Conservation (phyloP, 2,797 vertebrate species). For the Phrynocephalus guinanensis region DNA sequence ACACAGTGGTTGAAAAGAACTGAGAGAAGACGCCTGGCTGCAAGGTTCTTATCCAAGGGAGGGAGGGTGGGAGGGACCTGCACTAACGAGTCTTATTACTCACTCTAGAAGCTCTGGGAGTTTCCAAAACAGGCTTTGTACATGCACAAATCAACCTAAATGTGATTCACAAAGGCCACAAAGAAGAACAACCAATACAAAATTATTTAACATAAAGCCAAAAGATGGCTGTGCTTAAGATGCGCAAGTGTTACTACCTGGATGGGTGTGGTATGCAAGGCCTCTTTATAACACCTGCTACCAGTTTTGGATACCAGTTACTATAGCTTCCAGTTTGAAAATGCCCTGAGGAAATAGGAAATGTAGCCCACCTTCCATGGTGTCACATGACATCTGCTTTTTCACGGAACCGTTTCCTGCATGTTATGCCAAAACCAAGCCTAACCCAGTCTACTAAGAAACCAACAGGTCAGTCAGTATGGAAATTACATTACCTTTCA, state of each 20-base stretch:
- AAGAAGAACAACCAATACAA: background rate
- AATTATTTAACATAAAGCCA: background rate
- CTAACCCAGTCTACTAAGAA: background rate
- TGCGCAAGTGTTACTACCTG: too few relatives aligned
- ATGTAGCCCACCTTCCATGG: background rate
- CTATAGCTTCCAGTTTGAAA: background rate
- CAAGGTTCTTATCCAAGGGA: too few relatives aligned
- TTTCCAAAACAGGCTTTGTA: too few relatives aligned
- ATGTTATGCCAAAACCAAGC: background rate
- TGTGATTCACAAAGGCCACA: too few relatives aligned
- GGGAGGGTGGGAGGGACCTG: too few relatives aligned
- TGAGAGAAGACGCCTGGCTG: too few relatives aligned
- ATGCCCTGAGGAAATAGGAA: background rate
- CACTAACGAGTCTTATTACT: too few relatives aligned
- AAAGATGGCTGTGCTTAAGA: too few relatives aligned
- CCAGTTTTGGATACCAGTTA: background rate
- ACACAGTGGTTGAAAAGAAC: too few relatives aligned
- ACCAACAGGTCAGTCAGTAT: background rate
- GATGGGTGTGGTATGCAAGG: background rate
- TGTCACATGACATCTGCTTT: background rate
- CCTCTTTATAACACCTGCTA: background rate
- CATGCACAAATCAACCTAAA: too few relatives aligned
- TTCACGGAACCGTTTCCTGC: background rate
- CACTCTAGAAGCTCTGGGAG: too few relatives aligned
- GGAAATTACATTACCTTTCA: constrained; percentile 87